phyloP scores from a whole-genome alignment of 2,797 vertebrate genomes.

The Borostomias antarcticus region DNA sequence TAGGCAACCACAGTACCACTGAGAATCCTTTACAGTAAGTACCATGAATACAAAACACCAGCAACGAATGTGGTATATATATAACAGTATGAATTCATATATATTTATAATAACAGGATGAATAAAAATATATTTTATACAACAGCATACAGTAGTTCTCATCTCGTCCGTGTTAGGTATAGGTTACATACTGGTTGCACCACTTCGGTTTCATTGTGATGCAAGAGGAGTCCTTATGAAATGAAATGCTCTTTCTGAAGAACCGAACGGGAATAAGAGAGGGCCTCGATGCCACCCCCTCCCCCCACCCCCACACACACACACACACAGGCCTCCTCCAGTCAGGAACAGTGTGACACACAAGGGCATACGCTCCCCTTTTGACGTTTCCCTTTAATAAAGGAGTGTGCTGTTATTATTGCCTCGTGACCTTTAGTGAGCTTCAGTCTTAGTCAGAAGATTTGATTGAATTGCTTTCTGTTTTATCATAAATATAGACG shows the following conservation, averaged over 20 bases:
- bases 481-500: slow-evolving; percentile 26
- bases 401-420: slow-evolving; percentile 22
- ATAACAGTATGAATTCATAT: no score
- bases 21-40: no score
- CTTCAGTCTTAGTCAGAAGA: slow-evolving; percentile 22
- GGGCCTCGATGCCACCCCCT: slow-evolving; percentile 13
- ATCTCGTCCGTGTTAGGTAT: no score
- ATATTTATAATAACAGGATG: no score
- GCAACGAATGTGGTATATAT: no score
- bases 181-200: slow-evolving; percentile 28
- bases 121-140: no score
- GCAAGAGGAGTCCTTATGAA: slow-evolving; percentile 44
- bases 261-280: slow-evolving; percentile 11
- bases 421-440: slow-evolving; percentile 28
- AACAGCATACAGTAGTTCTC: no score
- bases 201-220: slow-evolving; percentile 49
- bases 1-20: no score
- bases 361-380: slow-evolving; percentile 17
- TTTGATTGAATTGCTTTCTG: slow-evolving; percentile 32
- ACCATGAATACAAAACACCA: no score
- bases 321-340: no score
- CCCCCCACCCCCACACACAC: slow-evolving; percentile 14
- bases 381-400: slow-evolving; percentile 30
- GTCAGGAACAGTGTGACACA: slow-evolving; percentile 23
- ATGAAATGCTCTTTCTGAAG: slow-evolving; percentile 30